A percentile compares a stretch with the other conserved stretches of the same genome.
Conservation (phyloP, 2,888 invertebrate genomes). For the Axea sp. region DNA sequence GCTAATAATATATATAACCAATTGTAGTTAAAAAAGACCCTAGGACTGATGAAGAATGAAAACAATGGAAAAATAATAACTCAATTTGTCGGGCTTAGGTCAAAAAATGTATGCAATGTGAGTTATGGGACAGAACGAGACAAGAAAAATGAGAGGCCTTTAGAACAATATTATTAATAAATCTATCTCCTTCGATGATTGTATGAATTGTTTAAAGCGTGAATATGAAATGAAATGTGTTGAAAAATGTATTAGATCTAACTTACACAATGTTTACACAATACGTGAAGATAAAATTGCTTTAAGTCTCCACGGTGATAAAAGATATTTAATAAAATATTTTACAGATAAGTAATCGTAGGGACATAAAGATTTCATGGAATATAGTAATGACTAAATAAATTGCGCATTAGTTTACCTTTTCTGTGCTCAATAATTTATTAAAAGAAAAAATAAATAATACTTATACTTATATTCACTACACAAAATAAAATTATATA, state of each 20-base stretch:
- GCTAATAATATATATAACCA: slow-evolving; percentile 61
- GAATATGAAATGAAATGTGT: neutral
- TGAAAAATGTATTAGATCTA: slow-evolving; percentile 8
- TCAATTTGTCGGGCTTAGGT: slow-evolving; percentile 3
- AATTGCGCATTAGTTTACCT: too few species aligned
- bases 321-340: too few species aligned
- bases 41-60: slow-evolving; percentile 18
- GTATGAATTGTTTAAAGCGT: neutral
- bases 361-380: too few species aligned
- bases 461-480: too few species aligned
- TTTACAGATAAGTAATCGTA: too few species aligned
- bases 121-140: neutral
- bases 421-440: too few species aligned
- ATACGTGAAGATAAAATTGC: slow-evolving; percentile 6
- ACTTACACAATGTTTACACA: neutral
- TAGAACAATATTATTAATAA: slow-evolving; percentile 1
- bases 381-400: too few species aligned
- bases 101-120: too few species aligned
- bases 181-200: slow-evolving; percentile 1
- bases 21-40: neutral
- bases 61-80: slow-evolving; percentile 47
- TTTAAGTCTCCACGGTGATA: slow-evolving; percentile 11
- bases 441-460: too few species aligned
- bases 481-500: too few species aligned
- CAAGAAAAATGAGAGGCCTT: slow-evolving; percentile 2